phyloP scores from a whole-genome alignment of 92 coral and sea anemone genomes.

The Epizoanthus scotinus region DNA sequence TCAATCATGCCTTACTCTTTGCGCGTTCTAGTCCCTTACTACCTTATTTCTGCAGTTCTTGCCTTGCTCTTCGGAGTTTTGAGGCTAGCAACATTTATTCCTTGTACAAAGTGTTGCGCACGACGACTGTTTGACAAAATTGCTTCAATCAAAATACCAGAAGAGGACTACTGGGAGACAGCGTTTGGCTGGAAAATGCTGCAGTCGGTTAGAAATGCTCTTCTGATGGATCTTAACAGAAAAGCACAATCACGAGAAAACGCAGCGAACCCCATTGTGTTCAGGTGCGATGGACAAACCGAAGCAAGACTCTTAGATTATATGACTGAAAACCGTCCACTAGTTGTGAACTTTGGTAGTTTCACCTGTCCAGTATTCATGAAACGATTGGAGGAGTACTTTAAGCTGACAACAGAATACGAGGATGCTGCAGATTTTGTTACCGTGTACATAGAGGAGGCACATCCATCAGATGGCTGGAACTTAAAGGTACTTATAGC shows the following conservation, averaged over 20 bases:
- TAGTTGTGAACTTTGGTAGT: constrained; percentile 1
- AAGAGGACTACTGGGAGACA: constrained; percentile 34
- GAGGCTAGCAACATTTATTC: neutral
- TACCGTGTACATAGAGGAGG: neutral
- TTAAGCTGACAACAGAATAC: neutral
- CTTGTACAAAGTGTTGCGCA: neutral
- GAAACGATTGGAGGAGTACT: neutral
- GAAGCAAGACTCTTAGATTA: constrained; percentile 38
- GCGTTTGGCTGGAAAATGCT: constrained; percentile 49
- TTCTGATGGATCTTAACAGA: constrained; percentile 32
- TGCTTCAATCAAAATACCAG: neutral
- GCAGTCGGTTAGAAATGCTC: constrained; percentile 33
- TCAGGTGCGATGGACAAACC: constrained; percentile 32
- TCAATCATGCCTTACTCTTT: neutral
- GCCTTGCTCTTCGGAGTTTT: neutral
- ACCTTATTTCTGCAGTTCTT: neutral
- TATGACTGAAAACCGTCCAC: neutral
- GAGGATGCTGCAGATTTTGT: neutral
- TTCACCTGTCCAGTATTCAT: neutral
- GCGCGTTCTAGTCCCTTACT: neutral
- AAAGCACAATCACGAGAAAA: neutral
- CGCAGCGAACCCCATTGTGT: constrained; percentile 30
- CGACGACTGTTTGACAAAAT: neutral
- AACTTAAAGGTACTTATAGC: neutral
- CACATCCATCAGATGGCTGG: constrained; percentile 5